A percentile compares a stretch with the other conserved stretches of the same genome.
Evolutionary conservation across 1,140 invertebrate species (phyloP).

Genomic region (Cecropterus lyciades): DNA sequence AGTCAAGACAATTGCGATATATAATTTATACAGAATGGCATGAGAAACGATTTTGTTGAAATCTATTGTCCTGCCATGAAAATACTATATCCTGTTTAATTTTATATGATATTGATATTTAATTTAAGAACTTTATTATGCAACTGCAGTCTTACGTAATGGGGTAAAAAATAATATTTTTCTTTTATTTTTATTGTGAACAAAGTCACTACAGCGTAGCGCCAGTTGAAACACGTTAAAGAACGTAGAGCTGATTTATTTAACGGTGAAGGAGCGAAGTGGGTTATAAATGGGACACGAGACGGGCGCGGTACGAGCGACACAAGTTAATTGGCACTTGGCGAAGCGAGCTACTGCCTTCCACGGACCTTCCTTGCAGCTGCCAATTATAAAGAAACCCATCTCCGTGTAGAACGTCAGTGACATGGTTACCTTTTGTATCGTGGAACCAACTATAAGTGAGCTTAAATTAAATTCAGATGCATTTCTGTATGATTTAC

Average conservation of each 20-base stretch:
- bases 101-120: no score
- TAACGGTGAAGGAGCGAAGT: constrained; percentile 10
- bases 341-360: constrained; percentile 7
- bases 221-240: constrained; percentile 19
- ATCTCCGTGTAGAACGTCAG: background rate
- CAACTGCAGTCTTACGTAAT: no score
- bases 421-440: background rate
- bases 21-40: no score
- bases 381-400: background rate
- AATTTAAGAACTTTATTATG: no score
- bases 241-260: constrained; percentile 21
- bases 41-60: no score
- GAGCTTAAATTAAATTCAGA: no score
- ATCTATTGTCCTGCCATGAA: no score
- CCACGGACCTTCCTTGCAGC: background rate
- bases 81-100: no score
- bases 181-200: constrained; percentile 1
- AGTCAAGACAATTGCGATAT: no score
- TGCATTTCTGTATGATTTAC: no score
- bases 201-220: background rate
- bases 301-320: background rate
- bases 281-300: constrained; percentile 3
- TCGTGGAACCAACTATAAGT: no score
- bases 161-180: background rate
- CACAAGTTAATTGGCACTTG: constrained; percentile 14